These are phyloP conservation scores for human (Homo sapiens) DNA, from an alignment of 2,113 vertebrate genomes.

Conservation along the genomic window DNA sequence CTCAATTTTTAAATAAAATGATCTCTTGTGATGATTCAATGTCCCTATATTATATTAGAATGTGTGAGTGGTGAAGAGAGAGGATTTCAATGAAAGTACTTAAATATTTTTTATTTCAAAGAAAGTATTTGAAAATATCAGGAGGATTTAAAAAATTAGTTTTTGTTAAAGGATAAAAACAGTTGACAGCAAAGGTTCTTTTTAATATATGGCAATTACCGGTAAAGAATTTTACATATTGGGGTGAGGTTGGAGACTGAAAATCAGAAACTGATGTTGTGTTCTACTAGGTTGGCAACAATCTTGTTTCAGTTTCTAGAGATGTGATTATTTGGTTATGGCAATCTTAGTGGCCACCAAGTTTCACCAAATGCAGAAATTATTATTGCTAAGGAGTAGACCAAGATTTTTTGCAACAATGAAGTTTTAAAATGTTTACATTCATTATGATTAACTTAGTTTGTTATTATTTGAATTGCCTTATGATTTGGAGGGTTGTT, in stretches of 20 bases:
- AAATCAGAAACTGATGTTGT: not conserved
- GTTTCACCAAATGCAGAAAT: not conserved
- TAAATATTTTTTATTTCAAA: slow-evolving; percentile 31
- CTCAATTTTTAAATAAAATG: slow-evolving; percentile 56
- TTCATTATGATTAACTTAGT: slow-evolving; percentile 4
- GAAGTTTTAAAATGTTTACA: not conserved
- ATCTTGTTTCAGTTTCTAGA: not conserved
- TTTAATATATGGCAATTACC: not conserved
- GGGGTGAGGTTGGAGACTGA: not conserved
- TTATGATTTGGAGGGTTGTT: not conserved
- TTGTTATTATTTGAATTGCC: not conserved
- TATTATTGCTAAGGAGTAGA: not conserved
- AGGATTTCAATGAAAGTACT: not conserved
- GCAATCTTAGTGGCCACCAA: not conserved
- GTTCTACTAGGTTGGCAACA: not conserved
- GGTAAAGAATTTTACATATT: not conserved
- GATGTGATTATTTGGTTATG: not conserved
- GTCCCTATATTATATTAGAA: not conserved
- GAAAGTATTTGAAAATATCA: not conserved
- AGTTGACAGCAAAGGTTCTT: not conserved
- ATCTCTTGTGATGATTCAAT: not conserved
- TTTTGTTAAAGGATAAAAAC: not conserved
- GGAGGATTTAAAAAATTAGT: not conserved
- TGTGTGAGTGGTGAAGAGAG: not conserved
- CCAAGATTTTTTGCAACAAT: not conserved